Conservation (phyloP, 2,888 invertebrate species). For the Suillia variegata region DNA sequence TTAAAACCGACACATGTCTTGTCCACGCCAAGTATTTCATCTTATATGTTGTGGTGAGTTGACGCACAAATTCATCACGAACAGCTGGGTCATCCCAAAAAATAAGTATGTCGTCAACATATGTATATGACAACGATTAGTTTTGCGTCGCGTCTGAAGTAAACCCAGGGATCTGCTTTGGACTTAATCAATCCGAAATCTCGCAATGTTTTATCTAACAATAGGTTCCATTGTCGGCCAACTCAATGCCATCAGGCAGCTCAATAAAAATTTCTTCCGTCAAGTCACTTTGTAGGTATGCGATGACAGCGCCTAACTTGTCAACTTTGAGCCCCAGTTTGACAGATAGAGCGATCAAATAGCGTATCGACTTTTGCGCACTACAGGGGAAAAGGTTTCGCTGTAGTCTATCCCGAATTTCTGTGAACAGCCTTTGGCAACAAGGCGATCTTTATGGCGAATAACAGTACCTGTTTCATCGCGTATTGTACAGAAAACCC, state of each 20-base stretch:
- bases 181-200: constrained; percentile 9
- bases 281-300: constrained; percentile 8
- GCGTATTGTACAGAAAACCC: constrained; percentile 17
- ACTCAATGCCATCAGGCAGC: background rate
- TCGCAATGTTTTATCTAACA: constrained; percentile 9
- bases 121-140: constrained; percentile 8
- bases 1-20: constrained; percentile 13
- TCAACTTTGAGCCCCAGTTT: constrained; percentile 3
- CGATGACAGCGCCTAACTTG: constrained; percentile 12
- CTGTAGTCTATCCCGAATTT: constrained; percentile 6
- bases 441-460: constrained; percentile 13
- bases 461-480: constrained; percentile 6
- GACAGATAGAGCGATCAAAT: constrained; percentile 8
- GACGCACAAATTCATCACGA: background rate
- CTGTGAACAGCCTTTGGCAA: constrained; percentile 16
- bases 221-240: constrained; percentile 12
- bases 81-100: background rate
- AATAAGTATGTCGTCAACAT: constrained; percentile 2
- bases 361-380: constrained; percentile 14
- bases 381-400: constrained; percentile 14
- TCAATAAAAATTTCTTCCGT: constrained; percentile 11
- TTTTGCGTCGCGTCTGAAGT: background rate
- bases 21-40: constrained; percentile 6
- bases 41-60: constrained; percentile 6
- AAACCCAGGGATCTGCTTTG: constrained; percentile 7